These are phyloP conservation scores for Sphaerodactylus townsendi DNA, from an alignment of 2,113 vertebrate species.

Conservation along the genomic window DNA sequence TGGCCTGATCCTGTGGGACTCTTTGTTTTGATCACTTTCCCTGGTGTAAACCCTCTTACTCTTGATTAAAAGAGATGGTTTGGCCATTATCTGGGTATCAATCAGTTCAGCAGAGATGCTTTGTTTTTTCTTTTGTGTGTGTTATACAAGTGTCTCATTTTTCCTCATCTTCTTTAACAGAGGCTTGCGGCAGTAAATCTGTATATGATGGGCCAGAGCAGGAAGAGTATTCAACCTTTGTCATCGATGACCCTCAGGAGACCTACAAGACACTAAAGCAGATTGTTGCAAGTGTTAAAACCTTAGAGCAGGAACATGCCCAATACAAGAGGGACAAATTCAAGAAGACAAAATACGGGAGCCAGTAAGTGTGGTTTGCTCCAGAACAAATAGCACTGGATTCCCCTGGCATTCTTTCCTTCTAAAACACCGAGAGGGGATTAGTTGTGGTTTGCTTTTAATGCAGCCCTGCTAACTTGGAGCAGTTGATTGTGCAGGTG, in stretches of 20 bases:
- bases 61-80: not conserved
- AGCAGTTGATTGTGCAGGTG: not conserved
- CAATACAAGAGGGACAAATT: slow-evolving; percentile 96
- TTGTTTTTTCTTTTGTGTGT: not conserved
- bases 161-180: slow-evolving; percentile 59
- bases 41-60: not conserved
- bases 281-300: slow-evolving; percentile 85
- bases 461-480: not conserved
- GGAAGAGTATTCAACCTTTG: slow-evolving; percentile 92
- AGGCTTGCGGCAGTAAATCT: slow-evolving; percentile 96
- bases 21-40: not conserved
- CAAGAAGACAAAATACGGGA: slow-evolving; percentile 96
- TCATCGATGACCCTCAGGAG: slow-evolving; percentile 96
- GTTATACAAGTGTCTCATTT: not conserved
- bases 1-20: not conserved
- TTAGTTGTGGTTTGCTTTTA: not conserved
- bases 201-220: slow-evolving; percentile 95
- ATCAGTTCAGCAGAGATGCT: not conserved
- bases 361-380: slow-evolving; percentile 86
- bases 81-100: not conserved
- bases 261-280: slow-evolving; percentile 93
- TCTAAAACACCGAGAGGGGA: not conserved
- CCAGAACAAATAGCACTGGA: not conserved
- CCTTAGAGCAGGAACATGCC: slow-evolving; percentile 90
- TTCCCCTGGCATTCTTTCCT: not conserved